Evolutionary conservation across 2,113 vertebrate species (phyloP), one percentile per base, ranked within the genome.

Genomic region (Hypocryptadius cinnamomeus): DNA sequence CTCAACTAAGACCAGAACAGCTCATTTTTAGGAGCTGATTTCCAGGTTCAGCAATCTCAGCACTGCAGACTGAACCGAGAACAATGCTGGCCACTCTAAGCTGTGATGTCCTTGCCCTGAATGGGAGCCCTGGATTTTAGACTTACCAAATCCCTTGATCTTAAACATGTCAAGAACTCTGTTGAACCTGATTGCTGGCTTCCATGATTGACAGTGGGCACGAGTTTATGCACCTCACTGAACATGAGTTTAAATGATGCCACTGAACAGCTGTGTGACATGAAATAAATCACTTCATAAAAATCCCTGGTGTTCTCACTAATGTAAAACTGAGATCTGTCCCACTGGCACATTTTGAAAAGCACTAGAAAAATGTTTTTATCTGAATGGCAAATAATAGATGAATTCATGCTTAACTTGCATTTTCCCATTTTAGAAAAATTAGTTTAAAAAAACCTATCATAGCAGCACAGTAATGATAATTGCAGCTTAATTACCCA

Each of bases 401-500:
- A 87, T 73, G 66, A 93, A 95, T 73, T 91, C 30, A 40, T 30
- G 33, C 63, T 91, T 82, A 85, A 93, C 76, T 91, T 85, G 27
- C 50, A 31, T 95, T 83, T 83, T 72, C 82, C 57, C 50, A 70
- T 80, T 91, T 94, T 48, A 37, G 51, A 96, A 93, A 95, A 85
- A 90, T 77, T 85, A 95, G 76, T 69, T 84, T 77, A 0, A 72
- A 91, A 79, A 94, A 92, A 48, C 3, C 70, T 85, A 87, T 87
- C 71, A 79, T 33, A 77, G 89, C 79, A 92, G 91, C 90, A 73
- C 68, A 87, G 78, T 92, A 92, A 96, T 85, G 91, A 92, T 96
- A 96, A 96, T 85, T 93, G 89, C 81, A 92, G 74, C 54, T 77
- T 95, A 96, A 95, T 96, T 95, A 96, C 42, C 74, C 93, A 25